A percentile compares a stretch with the other conserved stretches of the same genome.
These are phyloP conservation scores for Drosophila helvetica DNA, from an alignment of 2,888 invertebrate genomes.

Conservation along the genomic window DNA sequence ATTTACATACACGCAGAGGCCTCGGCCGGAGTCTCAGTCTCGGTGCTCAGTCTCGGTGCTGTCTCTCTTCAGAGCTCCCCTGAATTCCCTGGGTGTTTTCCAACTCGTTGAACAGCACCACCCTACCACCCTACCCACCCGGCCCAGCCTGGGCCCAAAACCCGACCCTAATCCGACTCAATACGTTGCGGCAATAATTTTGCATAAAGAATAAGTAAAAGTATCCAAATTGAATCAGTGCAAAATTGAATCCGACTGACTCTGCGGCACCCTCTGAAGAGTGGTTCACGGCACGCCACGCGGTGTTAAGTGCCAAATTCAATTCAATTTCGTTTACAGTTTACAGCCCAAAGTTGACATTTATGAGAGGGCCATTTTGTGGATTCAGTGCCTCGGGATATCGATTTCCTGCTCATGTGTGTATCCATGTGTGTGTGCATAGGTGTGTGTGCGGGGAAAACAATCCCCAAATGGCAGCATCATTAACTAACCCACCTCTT, in stretches of 20 bases:
- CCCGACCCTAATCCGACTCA: constrained; percentile 23
- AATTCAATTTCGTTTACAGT: constrained; percentile 71
- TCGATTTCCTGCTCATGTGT: constrained; percentile 25
- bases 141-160: background rate
- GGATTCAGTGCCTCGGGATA: constrained; percentile 16
- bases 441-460: background rate
- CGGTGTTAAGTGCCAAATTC: constrained; percentile 73
- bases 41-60: too few relatives aligned
- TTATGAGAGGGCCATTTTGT: constrained; percentile 40
- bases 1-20: constrained; percentile 75
- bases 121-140: background rate
- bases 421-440: background rate
- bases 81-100: constrained; percentile 74
- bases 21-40: constrained; percentile 13
- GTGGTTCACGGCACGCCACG: background rate
- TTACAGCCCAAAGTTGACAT: constrained; percentile 30
- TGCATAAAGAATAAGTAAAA: constrained; percentile 75
- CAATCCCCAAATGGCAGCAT: constrained; percentile 40
- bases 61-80: background rate
- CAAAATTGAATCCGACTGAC: constrained; percentile 57
- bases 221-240: constrained; percentile 79
- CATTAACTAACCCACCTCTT: constrained; percentile 35
- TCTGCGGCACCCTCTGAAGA: background rate
- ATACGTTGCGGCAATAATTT: constrained; percentile 75
- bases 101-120: constrained; percentile 73